These are phyloP conservation scores for Plectrocnemia conspersa DNA, from an alignment of 1,140 invertebrate genomes.

Conservation along the genomic window DNA sequence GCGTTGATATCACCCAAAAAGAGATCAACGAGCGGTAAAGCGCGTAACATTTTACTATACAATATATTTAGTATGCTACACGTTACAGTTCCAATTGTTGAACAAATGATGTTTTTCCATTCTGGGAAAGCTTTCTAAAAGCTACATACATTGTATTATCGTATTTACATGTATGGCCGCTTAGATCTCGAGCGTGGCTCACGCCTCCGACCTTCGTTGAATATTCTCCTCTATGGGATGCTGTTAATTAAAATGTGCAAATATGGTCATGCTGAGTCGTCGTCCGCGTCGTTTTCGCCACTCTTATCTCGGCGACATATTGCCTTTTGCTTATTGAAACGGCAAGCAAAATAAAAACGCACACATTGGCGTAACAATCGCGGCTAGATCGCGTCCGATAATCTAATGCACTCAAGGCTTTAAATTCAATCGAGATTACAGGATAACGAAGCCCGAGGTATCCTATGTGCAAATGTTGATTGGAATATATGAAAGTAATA, in stretches of 20 bases:
- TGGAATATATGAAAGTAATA: conserved; percentile 3
- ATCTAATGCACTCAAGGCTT: neutral
- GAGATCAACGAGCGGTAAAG: too few relatives aligned
- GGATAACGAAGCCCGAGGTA: neutral
- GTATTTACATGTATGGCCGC: too few relatives aligned
- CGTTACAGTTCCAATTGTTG: too few relatives aligned
- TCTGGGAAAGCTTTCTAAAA: too few relatives aligned
- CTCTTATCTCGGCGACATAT: neutral
- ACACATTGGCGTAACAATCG: neutral
- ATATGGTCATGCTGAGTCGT: conserved; percentile 23
- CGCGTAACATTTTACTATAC: too few relatives aligned
- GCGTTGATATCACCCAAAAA: too few relatives aligned
- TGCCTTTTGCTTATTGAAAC: too few relatives aligned
- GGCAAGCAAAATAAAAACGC: too few relatives aligned
- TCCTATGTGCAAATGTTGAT: conserved; percentile 10
- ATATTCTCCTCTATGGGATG: conserved; percentile 2
- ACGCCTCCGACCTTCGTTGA: conserved; percentile 7
- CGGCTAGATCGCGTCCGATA: neutral
- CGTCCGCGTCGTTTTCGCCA: too few relatives aligned
- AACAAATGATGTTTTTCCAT: too few relatives aligned
- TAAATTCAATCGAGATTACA: neutral
- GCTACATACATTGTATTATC: too few relatives aligned
- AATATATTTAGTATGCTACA: too few relatives aligned
- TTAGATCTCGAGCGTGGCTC: conserved; percentile 2
- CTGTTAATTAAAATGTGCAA: conserved; percentile 31